Conservation (phyloP, 1,140 invertebrate species). For the Penaeus indicus region DNA sequence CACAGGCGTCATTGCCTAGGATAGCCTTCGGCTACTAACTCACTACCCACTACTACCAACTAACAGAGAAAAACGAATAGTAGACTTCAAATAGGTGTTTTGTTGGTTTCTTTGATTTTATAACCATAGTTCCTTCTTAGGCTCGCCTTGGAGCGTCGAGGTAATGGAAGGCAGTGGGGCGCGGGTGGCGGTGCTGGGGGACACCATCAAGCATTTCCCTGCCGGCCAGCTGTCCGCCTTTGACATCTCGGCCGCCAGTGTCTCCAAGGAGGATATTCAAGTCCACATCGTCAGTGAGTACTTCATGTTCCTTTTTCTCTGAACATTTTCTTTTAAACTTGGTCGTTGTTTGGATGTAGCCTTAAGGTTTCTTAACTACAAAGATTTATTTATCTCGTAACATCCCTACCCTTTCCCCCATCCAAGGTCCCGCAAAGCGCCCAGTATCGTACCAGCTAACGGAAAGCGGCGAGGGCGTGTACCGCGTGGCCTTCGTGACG, state of each 20-base stretch:
- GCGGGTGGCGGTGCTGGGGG: conserved; percentile 79
- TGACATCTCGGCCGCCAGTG: conserved; percentile 81
- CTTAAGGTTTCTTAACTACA: too few species aligned
- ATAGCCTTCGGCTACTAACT: too few species aligned
- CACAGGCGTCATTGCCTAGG: too few species aligned
- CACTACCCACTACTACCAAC: too few species aligned
- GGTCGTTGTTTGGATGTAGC: too few species aligned
- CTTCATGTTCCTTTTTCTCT: neutral
- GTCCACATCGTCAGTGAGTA: conserved; percentile 71
- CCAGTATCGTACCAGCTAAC: conserved; percentile 66
- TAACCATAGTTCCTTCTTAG: conserved; percentile 21
- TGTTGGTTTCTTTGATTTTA: neutral
- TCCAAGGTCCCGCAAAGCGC: conserved; percentile 65
- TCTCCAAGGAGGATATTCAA: conserved; percentile 77
- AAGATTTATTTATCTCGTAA: neutral
- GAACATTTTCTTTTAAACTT: too few species aligned
- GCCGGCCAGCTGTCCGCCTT: conserved; percentile 87
- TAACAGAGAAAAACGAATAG: too few species aligned
- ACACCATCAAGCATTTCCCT: conserved; percentile 88
- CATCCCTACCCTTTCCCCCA: neutral
- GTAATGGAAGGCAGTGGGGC: conserved; percentile 75
- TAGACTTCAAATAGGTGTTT: too few species aligned
- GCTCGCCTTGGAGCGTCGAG: conserved; percentile 59
- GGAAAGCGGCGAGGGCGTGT: conserved; percentile 79
- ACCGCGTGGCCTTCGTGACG: conserved; percentile 90